Base-by-base conservation (phyloP, 2,888 invertebrate species). In the Lucinisca nassula region DNA sequence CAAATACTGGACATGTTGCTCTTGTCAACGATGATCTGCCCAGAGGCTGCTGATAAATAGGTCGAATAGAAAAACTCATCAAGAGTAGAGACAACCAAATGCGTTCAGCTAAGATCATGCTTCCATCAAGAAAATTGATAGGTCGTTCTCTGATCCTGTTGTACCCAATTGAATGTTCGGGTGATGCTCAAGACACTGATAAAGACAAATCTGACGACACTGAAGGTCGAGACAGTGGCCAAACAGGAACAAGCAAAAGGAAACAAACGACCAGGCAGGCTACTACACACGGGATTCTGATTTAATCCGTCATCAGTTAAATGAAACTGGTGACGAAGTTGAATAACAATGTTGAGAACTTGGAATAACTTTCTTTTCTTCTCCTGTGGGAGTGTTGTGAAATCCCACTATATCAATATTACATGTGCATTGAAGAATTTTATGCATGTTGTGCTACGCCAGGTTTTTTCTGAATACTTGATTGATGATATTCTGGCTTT, bases 91-190 rank as follows among this genome's bases (percentile, higher is more conserved):
- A 70, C 32, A 12, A 37, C 21, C 70, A 37, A 30, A 70, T 70
- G 4, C 70, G 70, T 6, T 70, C 70, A 32, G 70, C 70, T 14
- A 70, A 70, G 37, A 24, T 70, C 12, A 12, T 70, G 24, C 21
- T 70, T 27, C 14, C 30, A 70, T 27, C 70, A 12, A 37, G 32
- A 17, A 70, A 37, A 30, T 10, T 35, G 10, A 27, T 70, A 35
- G 32, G 70, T 37, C 70, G 70, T 70, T 30, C 70, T 21, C 37
- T 70, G 37, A 70, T 27, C 70, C 37, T 27, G 27, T 21, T 70
- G 32, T 70, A 70, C 70, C 70, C 70, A 27, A 32, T 70, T 27
- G 70, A 70, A 70, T 70, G 70, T 37, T 37, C 70, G 14, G 70
- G 21, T 14, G 21, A 55, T n/a, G n/a, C 3, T 14, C 21, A 55